Percentiles rank a stretch among this genome's conserved stretches.
These are phyloP conservation scores for Takifugu rubripes DNA, from an alignment of 2,797 vertebrate species.

Conservation along the genomic window DNA sequence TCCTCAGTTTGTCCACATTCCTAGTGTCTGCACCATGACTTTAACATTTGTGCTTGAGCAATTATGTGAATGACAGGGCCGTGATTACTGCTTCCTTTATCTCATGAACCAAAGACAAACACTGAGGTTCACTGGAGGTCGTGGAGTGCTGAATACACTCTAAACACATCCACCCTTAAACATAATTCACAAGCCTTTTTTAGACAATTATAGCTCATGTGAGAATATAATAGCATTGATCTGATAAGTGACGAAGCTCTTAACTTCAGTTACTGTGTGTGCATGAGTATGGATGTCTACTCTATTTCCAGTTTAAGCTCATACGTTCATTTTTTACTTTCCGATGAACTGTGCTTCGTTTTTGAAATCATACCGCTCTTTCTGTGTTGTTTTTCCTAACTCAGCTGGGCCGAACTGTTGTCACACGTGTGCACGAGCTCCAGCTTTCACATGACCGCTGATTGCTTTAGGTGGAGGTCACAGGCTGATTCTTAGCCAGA, in stretches of 20 bases:
- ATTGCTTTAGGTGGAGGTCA: conserved; percentile 58
- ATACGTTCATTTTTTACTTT: too few relatives aligned
- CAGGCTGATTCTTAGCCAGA: conserved; percentile 46
- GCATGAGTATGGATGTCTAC: too few relatives aligned
- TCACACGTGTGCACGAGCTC: conserved; percentile 29
- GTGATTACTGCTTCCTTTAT: conserved; percentile 42
- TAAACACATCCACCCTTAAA: conserved; percentile 22
- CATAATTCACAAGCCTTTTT: conserved; percentile 7
- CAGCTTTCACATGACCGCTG: conserved; percentile 60
- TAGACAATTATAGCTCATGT: conserved; percentile 3
- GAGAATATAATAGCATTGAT: neutral
- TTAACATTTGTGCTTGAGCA: conserved; percentile 16
- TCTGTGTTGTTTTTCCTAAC: conserved; percentile 22
- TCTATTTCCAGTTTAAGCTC: too few relatives aligned
- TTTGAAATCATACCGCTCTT: neutral
- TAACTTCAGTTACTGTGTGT: too few relatives aligned
- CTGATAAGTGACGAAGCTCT: too few relatives aligned
- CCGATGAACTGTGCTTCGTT: neutral
- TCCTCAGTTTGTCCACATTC: conserved; percentile 29
- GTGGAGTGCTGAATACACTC: conserved; percentile 7
- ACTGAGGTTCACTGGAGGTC: conserved; percentile 33
- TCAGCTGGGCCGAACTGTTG: conserved; percentile 25
- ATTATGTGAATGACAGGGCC: conserved; percentile 36
- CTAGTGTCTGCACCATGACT: conserved; percentile 14
- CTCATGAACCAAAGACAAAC: conserved; percentile 38